These are phyloP conservation scores for Scaptomyza flava DNA, from an alignment of 2,888 invertebrate species.

Conservation along the genomic window DNA sequence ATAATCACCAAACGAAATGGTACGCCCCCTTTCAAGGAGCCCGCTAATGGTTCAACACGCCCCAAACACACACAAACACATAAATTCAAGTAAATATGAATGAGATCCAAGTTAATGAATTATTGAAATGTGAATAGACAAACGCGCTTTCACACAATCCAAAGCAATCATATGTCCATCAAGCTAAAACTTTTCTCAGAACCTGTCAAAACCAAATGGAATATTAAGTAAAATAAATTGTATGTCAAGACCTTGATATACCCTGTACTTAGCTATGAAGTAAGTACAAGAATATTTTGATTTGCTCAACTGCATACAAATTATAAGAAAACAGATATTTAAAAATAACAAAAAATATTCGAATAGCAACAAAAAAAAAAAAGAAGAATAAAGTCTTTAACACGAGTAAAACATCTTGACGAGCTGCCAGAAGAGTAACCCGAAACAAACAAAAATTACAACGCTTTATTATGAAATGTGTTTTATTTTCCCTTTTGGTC, in stretches of 20 bases:
- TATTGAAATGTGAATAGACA: slow-evolving; percentile 63
- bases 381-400: slow-evolving; percentile 35
- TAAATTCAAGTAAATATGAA: slow-evolving; percentile 42
- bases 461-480: slow-evolving; percentile 79
- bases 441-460: slow-evolving; percentile 75
- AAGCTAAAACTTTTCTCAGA: slow-evolving; percentile 32
- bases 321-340: no score
- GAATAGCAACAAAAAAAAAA: no score
- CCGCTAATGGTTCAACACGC: slow-evolving; percentile 37
- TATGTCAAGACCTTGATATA: slow-evolving; percentile 10
- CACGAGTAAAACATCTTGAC: slow-evolving; percentile 12
- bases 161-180: slow-evolving; percentile 69
- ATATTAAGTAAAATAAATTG: no score
- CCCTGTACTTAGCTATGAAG: slow-evolving; percentile 11
- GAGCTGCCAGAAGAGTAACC: slow-evolving; percentile 26
- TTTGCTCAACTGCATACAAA: no score
- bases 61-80: background rate
- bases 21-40: slow-evolving; percentile 28
- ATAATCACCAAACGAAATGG: slow-evolving; percentile 40
- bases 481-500: slow-evolving; percentile 58
- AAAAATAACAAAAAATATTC: no score
- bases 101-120: slow-evolving; percentile 57
- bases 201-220: slow-evolving; percentile 31
- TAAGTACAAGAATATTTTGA: background rate
- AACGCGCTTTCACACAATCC: slow-evolving; percentile 31